phyloP scores from a whole-genome alignment of 1,140 invertebrate species.

The Lordiphosa mommai region DNA sequence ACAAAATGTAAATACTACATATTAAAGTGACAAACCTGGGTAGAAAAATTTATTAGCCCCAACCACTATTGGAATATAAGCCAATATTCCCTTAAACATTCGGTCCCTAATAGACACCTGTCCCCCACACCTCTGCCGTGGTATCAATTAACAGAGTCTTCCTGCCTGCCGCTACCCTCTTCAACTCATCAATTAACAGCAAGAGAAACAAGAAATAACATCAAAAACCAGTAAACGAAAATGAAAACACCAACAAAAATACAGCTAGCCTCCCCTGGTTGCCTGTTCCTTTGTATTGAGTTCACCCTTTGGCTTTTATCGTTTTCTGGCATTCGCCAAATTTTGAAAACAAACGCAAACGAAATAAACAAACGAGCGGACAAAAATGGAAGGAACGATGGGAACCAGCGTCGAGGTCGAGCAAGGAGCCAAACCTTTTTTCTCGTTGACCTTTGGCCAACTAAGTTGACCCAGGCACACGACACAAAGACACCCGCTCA shows the following conservation, averaged over 20 bases:
- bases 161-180: slow-evolving; percentile 40
- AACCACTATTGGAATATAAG: not conserved
- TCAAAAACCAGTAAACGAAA: slow-evolving; percentile 43
- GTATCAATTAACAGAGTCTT: slow-evolving; percentile 30
- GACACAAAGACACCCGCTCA: not conserved
- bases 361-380: slow-evolving; percentile 43
- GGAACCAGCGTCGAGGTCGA: not conserved
- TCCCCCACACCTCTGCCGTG: slow-evolving; percentile 18
- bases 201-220: slow-evolving; percentile 6
- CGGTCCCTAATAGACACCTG: slow-evolving; percentile 30
- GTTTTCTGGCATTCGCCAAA: slow-evolving; percentile 57
- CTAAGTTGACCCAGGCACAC: slow-evolving; percentile 27
- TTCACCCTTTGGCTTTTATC: slow-evolving; percentile 71
- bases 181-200: slow-evolving; percentile 70
- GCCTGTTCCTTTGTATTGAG: slow-evolving; percentile 31
- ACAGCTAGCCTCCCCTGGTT: not conserved
- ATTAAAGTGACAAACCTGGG: too few species aligned
- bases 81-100: slow-evolving; percentile 12
- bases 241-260: slow-evolving; percentile 45
- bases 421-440: slow-evolving; percentile 40
- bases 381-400: slow-evolving; percentile 1
- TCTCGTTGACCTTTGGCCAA: slow-evolving; percentile 42
- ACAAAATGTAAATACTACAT: too few species aligned
- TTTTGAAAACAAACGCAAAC: slow-evolving; percentile 68
- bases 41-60: not conserved